These are phyloP conservation scores for Molorchus minor DNA, from an alignment of 2,888 invertebrate species.

Conservation along the genomic window DNA sequence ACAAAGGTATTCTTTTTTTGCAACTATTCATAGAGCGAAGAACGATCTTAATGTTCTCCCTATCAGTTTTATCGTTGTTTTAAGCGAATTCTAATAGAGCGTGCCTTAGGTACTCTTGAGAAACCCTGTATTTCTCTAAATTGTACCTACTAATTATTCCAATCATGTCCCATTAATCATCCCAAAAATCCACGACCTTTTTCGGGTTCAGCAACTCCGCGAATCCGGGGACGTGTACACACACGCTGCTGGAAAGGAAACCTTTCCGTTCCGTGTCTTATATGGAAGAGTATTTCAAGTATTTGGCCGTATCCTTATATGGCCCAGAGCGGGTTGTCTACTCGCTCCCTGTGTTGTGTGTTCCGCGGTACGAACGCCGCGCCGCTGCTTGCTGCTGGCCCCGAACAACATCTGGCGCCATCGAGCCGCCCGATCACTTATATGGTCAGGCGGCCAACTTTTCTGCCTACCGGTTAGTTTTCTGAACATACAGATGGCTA, in stretches of 20 bases:
- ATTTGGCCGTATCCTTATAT: constrained; percentile 35
- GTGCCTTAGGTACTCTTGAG: too few relatives aligned
- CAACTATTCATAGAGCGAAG: too few relatives aligned
- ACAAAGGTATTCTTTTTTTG: too few relatives aligned
- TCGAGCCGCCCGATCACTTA: constrained; percentile 54
- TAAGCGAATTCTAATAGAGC: too few relatives aligned
- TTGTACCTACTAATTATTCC: too few relatives aligned
- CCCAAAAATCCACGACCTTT: constrained; percentile 10
- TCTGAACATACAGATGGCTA: constrained; percentile 5
- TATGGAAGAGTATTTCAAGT: constrained; percentile 34
- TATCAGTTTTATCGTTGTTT: too few relatives aligned
- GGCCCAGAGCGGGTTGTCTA: constrained; percentile 28
- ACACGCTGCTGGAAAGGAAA: constrained; percentile 9
- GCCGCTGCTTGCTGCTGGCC: constrained; percentile 29
- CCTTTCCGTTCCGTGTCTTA: constrained; percentile 37
- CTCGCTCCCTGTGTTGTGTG: constrained; percentile 21
- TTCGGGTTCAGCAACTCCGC: constrained; percentile 31
- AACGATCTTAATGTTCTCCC: too few relatives aligned
- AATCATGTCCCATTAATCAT: too few relatives aligned
- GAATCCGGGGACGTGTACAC: constrained; percentile 14
- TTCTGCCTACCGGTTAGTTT: constrained; percentile 41
- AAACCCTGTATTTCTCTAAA: too few relatives aligned
- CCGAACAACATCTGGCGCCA: constrained; percentile 61
- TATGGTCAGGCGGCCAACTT: constrained; percentile 58
- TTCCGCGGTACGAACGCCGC: constrained; percentile 13